Base-by-base conservation (phyloP, 1,140 invertebrate species). In the Drosophila eugracilis region DNA sequence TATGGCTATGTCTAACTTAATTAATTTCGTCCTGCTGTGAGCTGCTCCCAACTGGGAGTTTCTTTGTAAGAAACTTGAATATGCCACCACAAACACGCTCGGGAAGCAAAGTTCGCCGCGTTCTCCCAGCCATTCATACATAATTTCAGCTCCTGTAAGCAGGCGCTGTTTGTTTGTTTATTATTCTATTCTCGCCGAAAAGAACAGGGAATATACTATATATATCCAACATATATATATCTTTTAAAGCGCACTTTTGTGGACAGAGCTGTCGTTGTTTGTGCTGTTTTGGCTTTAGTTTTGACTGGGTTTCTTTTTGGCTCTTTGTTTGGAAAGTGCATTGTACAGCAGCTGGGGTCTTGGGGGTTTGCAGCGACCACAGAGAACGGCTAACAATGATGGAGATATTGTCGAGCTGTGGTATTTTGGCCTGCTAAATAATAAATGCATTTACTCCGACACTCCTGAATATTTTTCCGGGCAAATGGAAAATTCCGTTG, bases 191-290 rank as follows among this genome's bases (percentile, higher is more conserved):
- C 42, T 24, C 50, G 42, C 52, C 30, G 37, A 73, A 62, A 47
- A 53, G 24, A 58, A 42, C 36, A 21, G 63, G 14, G 34, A 36
- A 67, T 42, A n/a, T n/a, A n/a, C 17, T 4, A 4, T 4, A 9
- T 37, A 37, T 4, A 41, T 5, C 28, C 4, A 7, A 30, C 28
- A 30, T 30, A 10, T 24, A 44, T 44, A 9, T 26, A 53, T 67
- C 78, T 84, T 74, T 81, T 86, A 77, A 86, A 85, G 81, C 83
- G 53, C 71, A 71, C 79, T 84, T 75, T 75, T 78, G 75, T 62
- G 79, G 79, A 57, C 65, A 42, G 19, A 42, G 50, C 60, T 30
- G 30, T 72, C 37, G 44, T 84, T 83, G 75, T 85, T 86, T 77
- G 66, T 67, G 14, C 1, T 67, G 47, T 44, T 73, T 41, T 41